Evolutionary conservation across 53 echinoderm and acorn worm genomes (phyloP).

Genomic region (Holothuria leucospilota): DNA sequence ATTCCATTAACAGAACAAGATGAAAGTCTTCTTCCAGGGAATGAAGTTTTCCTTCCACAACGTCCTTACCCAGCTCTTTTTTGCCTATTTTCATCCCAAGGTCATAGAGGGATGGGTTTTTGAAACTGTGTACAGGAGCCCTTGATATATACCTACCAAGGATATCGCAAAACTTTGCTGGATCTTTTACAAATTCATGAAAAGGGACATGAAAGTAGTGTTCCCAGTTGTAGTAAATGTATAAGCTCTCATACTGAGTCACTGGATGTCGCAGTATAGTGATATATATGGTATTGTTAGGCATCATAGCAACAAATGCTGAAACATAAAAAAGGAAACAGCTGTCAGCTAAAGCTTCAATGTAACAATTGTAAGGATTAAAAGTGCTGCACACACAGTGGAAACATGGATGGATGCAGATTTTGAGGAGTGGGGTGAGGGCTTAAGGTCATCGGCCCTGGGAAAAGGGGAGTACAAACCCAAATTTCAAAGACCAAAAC

Average conservation of each 20-base stretch:
- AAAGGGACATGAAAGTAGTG: not conserved
- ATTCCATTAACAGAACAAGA: slow-evolving; percentile 48
- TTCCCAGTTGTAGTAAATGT: not conserved
- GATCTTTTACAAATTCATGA: slow-evolving; percentile 27
- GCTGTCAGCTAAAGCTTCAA: too few relatives aligned
- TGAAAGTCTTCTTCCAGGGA: slow-evolving; percentile 40
- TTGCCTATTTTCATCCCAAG: not conserved
- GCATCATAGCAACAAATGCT: slow-evolving; percentile 36
- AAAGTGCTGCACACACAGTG: too few relatives aligned
- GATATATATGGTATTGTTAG: slow-evolving; percentile 32
- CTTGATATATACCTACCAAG: not conserved
- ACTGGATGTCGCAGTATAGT: slow-evolving; percentile 56
- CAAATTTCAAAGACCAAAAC: too few relatives aligned
- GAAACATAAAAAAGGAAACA: not conserved
- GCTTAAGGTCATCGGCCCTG: too few relatives aligned
- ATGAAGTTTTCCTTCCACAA: not conserved
- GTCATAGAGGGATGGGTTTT: slow-evolving; percentile 36
- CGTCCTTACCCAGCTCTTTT: not conserved
- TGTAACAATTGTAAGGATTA: too few relatives aligned
- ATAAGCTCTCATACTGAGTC: slow-evolving; percentile 52
- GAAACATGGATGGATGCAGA: too few relatives aligned
- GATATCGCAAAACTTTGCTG: not conserved
- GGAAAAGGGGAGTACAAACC: too few relatives aligned
- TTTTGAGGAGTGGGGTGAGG: too few relatives aligned
- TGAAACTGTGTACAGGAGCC: not conserved